Conservation (phyloP, 2,888 invertebrate genomes). For the Scotopteryx bipunctaria region DNA sequence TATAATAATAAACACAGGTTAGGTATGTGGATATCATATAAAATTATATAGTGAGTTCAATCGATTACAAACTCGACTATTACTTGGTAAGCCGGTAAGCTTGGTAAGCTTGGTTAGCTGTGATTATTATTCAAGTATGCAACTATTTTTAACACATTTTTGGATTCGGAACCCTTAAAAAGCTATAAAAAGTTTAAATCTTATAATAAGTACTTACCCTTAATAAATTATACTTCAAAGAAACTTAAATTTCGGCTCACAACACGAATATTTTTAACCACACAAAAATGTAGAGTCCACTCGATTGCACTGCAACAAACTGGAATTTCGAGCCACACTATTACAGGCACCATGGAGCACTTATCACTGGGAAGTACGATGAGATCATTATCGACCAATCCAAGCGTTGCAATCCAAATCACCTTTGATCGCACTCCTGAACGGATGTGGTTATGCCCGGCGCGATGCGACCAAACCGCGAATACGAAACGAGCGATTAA, state of each 20-base stretch:
- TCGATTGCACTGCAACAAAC: slow-evolving; percentile 3
- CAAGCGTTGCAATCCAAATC: slow-evolving; percentile 28
- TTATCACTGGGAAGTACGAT: slow-evolving; percentile 28
- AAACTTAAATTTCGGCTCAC: slow-evolving; percentile 3
- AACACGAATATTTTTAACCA: slow-evolving; percentile 1
- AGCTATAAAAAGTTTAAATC: too few species aligned
- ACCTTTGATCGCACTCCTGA: slow-evolving; percentile 25
- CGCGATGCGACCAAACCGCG: slow-evolving; percentile 28
- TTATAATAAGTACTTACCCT: too few species aligned
- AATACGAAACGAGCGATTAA: slow-evolving; percentile 30
- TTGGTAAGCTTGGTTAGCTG: too few species aligned
- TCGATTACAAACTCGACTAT: too few species aligned
- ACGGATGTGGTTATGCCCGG: slow-evolving; percentile 23
- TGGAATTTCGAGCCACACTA: slow-evolving; percentile 3
- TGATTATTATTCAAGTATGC: too few species aligned
- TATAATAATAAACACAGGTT: too few species aligned
- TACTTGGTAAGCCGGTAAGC: too few species aligned
- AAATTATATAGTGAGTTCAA: too few species aligned
- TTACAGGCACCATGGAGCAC: slow-evolving; percentile 19
- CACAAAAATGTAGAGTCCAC: slow-evolving; percentile 5
- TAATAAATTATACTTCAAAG: too few species aligned
- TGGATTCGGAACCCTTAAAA: too few species aligned
- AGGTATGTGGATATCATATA: too few species aligned
- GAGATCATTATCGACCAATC: slow-evolving; percentile 23
- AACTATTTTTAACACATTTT: too few species aligned